These are phyloP conservation scores for Chaitophorus viminalis DNA, from an alignment of 2,888 invertebrate species.

Conservation along the genomic window DNA sequence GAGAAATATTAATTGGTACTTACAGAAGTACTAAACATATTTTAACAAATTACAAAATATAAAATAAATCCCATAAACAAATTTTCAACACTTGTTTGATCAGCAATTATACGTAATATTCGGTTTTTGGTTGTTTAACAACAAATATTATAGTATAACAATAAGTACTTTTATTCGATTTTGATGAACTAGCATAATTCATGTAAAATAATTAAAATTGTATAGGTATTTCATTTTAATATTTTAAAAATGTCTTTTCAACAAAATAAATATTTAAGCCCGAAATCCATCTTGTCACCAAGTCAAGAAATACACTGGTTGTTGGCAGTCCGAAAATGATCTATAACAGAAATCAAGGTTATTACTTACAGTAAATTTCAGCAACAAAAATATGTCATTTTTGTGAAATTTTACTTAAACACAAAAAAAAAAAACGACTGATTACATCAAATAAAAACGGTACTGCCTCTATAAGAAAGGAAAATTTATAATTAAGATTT, in stretches of 20 bases:
- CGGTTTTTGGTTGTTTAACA: too few species aligned
- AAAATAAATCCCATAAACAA: too few species aligned
- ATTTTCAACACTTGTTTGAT: too few species aligned
- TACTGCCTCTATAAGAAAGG: neutral
- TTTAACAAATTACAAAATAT: too few species aligned
- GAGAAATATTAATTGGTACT: too few species aligned
- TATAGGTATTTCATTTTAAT: neutral
- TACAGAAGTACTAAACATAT: too few species aligned
- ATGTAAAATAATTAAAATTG: constrained; percentile 8
- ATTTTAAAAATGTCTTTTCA: neutral
- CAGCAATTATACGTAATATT: too few species aligned
- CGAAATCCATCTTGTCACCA: constrained; percentile 52
- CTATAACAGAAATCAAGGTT: constrained; percentile 60
- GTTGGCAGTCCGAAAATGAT: constrained; percentile 56
- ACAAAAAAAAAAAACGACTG: constrained; percentile 15
- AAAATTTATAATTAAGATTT: neutral
- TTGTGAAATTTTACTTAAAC: constrained; percentile 24
- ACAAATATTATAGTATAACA: too few species aligned
- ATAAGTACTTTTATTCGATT: neutral
- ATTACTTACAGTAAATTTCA: constrained; percentile 36
- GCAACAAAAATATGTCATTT: constrained; percentile 32
- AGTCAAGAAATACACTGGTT: constrained; percentile 51
- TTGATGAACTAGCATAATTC: neutral
- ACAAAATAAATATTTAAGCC: constrained; percentile 29
- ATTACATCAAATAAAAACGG: neutral